Percentiles rank a stretch among this genome's conserved stretches.
Evolutionary conservation across 2,797 vertebrate genomes (phyloP).

Genomic region (Muraenolepis orangiensis): DNA sequence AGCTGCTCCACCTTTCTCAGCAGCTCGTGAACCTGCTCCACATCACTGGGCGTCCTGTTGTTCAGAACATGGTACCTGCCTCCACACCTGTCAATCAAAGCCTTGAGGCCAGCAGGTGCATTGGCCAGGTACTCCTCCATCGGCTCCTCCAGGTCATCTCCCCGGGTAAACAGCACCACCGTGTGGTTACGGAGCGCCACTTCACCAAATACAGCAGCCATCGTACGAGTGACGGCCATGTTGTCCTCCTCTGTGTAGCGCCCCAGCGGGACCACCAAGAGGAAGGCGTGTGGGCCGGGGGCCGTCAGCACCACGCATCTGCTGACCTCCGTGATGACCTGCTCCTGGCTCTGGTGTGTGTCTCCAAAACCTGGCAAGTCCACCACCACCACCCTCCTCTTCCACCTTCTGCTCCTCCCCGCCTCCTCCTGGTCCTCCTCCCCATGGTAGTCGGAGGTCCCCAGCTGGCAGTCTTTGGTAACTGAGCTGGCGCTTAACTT

Average conservation of each 20-base stretch:
- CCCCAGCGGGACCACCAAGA: conserved; percentile 76
- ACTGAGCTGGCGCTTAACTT: conserved; percentile 66
- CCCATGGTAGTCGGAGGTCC: conserved; percentile 32
- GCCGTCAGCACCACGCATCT: conserved; percentile 70
- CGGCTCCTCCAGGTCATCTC: conserved; percentile 67
- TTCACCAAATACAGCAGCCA: conserved; percentile 68
- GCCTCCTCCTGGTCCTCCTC: conserved; percentile 26
- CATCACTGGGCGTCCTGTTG: conserved; percentile 62
- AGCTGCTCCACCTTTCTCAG: conserved; percentile 66
- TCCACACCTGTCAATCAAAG: conserved; percentile 67
- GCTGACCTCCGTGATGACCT: conserved; percentile 65
- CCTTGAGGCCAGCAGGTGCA: conserved; percentile 52
- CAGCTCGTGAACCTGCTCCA: conserved; percentile 59
- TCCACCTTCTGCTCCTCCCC: conserved; percentile 20
- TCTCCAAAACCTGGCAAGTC: conserved; percentile 78
- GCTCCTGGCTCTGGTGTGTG: conserved; percentile 57
- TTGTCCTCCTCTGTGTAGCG: conserved; percentile 71
- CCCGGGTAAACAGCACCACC: conserved; percentile 72
- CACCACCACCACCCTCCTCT: conserved; percentile 60
- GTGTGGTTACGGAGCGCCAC: conserved; percentile 62
- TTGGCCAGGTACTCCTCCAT: conserved; percentile 63
- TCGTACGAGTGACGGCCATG: conserved; percentile 44
- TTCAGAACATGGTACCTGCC: conserved; percentile 72
- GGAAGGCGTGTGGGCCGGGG: conserved; percentile 78
- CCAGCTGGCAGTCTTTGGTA: conserved; percentile 64